Percentiles rank a stretch among this genome's conserved stretches.
phyloP scores from a whole-genome alignment of 2,888 invertebrate species.

The Corbicula japonica region DNA sequence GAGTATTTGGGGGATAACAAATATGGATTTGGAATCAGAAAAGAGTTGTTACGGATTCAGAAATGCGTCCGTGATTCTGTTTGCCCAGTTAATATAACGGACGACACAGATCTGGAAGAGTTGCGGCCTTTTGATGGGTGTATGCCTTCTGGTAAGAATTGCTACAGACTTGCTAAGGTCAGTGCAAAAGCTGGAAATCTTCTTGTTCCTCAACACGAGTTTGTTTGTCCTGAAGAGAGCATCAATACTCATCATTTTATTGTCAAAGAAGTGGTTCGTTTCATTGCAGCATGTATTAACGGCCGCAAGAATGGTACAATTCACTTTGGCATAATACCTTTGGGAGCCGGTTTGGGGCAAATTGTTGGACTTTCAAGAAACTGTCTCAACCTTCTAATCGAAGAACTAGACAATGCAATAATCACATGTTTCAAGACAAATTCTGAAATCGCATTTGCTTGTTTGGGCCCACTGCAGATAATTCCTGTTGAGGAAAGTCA shows the following conservation, averaged over 20 bases:
- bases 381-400: background rate
- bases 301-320: constrained; percentile 47
- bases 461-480: constrained; percentile 33
- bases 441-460: constrained; percentile 7
- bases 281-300: constrained; percentile 45
- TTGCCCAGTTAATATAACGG: too few species aligned
- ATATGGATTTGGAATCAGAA: constrained; percentile 22
- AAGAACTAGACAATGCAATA: constrained; percentile 14
- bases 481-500: constrained; percentile 13
- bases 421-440: constrained; percentile 16
- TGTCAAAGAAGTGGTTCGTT: constrained; percentile 32
- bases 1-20: constrained; percentile 23
- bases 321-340: constrained; percentile 43
- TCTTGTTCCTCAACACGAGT: constrained; percentile 42
- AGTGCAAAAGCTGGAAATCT: constrained; percentile 31
- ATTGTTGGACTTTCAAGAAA: constrained; percentile 38
- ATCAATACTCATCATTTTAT: constrained; percentile 8
- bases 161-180: constrained; percentile 16
- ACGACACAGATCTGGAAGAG: background rate
- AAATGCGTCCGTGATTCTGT: too few species aligned
- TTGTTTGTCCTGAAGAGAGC: background rate
- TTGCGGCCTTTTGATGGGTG: constrained; percentile 39
- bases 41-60: constrained; percentile 12
- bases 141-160: background rate
- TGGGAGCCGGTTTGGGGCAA: constrained; percentile 6